Percentiles rank a stretch among this genome's conserved stretches.
Evolutionary conservation across 2,888 invertebrate genomes (phyloP).

Genomic region (Neuroscelio doddi): DNA sequence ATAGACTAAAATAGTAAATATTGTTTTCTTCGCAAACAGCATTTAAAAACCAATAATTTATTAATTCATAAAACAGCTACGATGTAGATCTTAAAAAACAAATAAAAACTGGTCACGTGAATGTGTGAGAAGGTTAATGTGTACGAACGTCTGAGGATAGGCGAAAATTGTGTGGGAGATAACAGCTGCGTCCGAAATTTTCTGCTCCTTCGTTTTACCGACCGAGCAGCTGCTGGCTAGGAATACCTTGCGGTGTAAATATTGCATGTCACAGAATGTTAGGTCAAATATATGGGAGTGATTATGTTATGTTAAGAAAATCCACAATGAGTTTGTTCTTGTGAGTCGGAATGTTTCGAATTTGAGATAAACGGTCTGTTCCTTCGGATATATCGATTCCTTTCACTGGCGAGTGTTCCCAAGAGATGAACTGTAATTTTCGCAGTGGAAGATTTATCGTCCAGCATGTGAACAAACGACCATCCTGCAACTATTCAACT

Average conservation of each 20-base stretch:
- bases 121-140: too few relatives aligned
- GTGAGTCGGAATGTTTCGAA: too few relatives aligned
- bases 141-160: too few relatives aligned
- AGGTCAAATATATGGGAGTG: conserved; percentile 34
- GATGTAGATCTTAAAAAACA: too few relatives aligned
- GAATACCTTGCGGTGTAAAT: conserved; percentile 42
- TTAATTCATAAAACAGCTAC: too few relatives aligned
- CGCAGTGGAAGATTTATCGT: conserved; percentile 19
- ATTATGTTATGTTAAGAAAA: conserved; percentile 25
- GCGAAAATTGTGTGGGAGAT: conserved; percentile 30
- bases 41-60: too few relatives aligned
- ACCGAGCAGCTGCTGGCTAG: conserved; percentile 25
- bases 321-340: too few relatives aligned
- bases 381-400: conserved; percentile 4
- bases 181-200: conserved; percentile 24
- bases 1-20: too few relatives aligned
- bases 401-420: conserved; percentile 14
- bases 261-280: conserved; percentile 46
- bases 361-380: background rate
- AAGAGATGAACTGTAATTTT: conserved; percentile 17
- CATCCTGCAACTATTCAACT: conserved; percentile 1
- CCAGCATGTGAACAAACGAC: conserved; percentile 6
- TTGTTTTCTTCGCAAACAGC: too few relatives aligned
- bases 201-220: conserved; percentile 29
- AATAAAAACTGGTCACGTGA: too few relatives aligned